These are phyloP conservation scores for Hypena proboscidalis DNA, from an alignment of 2,888 invertebrate species.

Conservation along the genomic window DNA sequence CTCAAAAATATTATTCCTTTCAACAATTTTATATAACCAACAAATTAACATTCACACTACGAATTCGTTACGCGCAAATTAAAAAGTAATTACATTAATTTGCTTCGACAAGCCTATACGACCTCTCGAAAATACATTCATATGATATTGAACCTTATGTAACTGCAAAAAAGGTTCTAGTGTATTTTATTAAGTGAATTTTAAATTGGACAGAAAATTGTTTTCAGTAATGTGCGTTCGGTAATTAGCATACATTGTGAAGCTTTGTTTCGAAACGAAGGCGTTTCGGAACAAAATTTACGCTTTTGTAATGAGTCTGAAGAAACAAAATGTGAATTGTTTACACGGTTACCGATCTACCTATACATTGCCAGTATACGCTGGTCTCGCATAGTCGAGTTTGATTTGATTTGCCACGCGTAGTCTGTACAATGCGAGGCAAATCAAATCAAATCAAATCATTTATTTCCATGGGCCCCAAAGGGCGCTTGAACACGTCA, in stretches of 20 bases:
- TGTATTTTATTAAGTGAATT: neutral
- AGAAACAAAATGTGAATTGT: slow-evolving; percentile 36
- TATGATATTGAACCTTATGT: neutral
- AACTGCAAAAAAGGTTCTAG: neutral
- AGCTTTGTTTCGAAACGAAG: slow-evolving; percentile 50
- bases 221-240: slow-evolving; percentile 19
- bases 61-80: slow-evolving; percentile 19
- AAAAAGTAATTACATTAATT: slow-evolving; percentile 24
- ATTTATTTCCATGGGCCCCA: too few relatives aligned
- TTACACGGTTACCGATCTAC: too few relatives aligned
- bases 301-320: slow-evolving; percentile 42
- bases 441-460: too few relatives aligned
- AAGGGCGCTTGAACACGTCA: too few relatives aligned
- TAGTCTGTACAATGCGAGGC: too few relatives aligned
- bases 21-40: slow-evolving; percentile 3
- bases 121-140: neutral
- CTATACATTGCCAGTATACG: too few relatives aligned
- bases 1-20: slow-evolving; percentile 4
- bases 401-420: too few relatives aligned
- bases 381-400: too few relatives aligned
- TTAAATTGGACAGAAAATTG: slow-evolving; percentile 8
- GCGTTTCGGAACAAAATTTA: slow-evolving; percentile 45
- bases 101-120: neutral
- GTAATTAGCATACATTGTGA: slow-evolving; percentile 56
- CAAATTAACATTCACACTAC: slow-evolving; percentile 13